Percentiles rank a stretch among this genome's conserved stretches.
phyloP scores from a whole-genome alignment of 2,113 vertebrate genomes.

The Stegastes partitus region DNA sequence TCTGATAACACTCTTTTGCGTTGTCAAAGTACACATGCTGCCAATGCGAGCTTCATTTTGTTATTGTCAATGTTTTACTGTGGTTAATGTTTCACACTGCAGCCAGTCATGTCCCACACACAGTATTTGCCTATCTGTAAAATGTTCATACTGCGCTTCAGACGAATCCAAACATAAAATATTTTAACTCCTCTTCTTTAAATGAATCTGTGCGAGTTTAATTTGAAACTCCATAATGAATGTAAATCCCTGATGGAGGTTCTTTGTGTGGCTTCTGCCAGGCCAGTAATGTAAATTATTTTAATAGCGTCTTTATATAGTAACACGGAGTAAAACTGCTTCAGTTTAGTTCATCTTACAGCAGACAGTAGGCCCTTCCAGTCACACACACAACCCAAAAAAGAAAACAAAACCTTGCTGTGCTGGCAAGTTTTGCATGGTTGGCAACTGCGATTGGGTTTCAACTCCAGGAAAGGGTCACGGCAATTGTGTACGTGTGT shows the following conservation, averaged over 20 bases:
- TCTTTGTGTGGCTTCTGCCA: background rate
- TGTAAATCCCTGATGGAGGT: background rate
- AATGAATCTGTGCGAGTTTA: constrained; percentile 11
- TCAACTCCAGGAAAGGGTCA: constrained; percentile 73
- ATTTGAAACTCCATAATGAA: background rate
- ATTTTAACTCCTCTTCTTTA: background rate
- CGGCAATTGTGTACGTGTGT: constrained; percentile 63
- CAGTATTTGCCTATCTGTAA: background rate
- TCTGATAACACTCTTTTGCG: constrained; percentile 3
- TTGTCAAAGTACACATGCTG: background rate
- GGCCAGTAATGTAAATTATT: constrained; percentile 13
- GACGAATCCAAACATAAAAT: background rate
- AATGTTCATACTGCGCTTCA: background rate
- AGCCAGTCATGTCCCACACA: constrained; percentile 22
- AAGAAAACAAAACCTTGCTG: constrained; percentile 72
- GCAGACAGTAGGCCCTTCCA: constrained; percentile 40
- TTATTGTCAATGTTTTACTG: background rate
- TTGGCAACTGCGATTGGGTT: constrained; percentile 64
- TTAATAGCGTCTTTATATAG: constrained; percentile 18
- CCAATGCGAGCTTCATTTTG: background rate
- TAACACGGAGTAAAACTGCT: background rate
- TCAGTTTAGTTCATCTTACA: constrained; percentile 23
- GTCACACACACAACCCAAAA: constrained; percentile 32
- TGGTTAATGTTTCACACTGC: constrained; percentile 23
- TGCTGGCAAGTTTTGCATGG: constrained; percentile 64